phyloP scores from a whole-genome alignment of 1,140 invertebrate genomes.

The Nautilus pompilius region DNA sequence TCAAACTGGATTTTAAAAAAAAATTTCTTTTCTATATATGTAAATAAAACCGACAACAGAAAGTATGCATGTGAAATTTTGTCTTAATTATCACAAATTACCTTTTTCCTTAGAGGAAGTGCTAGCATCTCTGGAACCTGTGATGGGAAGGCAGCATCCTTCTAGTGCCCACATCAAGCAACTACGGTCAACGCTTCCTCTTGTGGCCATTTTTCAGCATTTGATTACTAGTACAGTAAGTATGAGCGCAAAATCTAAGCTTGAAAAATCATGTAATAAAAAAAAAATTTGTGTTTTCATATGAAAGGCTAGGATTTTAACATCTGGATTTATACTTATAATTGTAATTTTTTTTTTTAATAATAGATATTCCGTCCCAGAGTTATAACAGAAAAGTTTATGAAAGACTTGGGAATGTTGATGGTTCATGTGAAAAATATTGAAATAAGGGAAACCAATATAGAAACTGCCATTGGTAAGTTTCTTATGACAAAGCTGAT shows the following conservation, averaged over 20 bases:
- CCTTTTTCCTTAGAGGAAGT: slow-evolving; percentile 35
- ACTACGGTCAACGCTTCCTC: slow-evolving; percentile 35
- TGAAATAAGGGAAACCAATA: slow-evolving; percentile 41
- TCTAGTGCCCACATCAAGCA: slow-evolving; percentile 44
- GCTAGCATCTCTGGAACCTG: slow-evolving; percentile 35
- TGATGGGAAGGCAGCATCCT: slow-evolving; percentile 46
- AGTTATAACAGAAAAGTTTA: slow-evolving; percentile 40
- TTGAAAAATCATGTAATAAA: no score
- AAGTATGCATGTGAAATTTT: not conserved
- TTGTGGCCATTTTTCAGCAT: slow-evolving; percentile 40
- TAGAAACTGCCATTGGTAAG: slow-evolving; percentile 43
- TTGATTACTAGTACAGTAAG: slow-evolving; percentile 45
- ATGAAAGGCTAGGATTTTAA: no score
- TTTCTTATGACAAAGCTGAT: not conserved
- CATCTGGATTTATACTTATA: no score
- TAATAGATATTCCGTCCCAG: slow-evolving; percentile 38
- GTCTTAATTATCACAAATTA: no score
- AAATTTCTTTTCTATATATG: slow-evolving; percentile 6
- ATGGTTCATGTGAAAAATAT: slow-evolving; percentile 41
- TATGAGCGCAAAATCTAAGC: no score
- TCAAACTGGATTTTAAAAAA: no score
- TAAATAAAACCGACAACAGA: not conserved
- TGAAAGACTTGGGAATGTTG: slow-evolving; percentile 30
- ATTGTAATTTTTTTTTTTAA: no score
- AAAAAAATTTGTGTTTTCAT: no score